Percentiles rank a stretch among this genome's conserved stretches.
phyloP scores from a whole-genome alignment of 2,113 vertebrate species.

The Salvelinus fontinalis region DNA sequence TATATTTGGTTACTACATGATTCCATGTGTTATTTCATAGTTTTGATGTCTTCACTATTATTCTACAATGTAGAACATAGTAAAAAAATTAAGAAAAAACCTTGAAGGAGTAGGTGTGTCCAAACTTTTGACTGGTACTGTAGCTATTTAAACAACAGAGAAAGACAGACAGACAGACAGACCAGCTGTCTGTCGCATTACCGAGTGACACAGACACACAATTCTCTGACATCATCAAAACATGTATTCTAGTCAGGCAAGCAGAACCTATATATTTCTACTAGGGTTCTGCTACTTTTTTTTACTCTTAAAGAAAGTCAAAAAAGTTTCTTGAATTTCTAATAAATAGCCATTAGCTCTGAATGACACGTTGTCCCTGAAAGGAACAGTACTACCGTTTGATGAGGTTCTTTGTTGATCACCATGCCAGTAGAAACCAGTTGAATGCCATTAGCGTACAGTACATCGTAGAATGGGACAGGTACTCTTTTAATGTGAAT shows the following conservation, averaged over 20 bases:
- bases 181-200: background rate
- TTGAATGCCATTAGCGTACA: slow-evolving; percentile 26
- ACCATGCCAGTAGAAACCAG: slow-evolving; percentile 10
- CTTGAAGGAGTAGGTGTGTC: too few relatives aligned
- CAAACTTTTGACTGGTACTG: background rate
- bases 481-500: slow-evolving; percentile 51
- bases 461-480: slow-evolving; percentile 14
- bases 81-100: too few relatives aligned
- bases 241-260: background rate
- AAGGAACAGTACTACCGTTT: background rate
- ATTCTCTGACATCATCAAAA: slow-evolving; percentile 7
- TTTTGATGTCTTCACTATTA: too few relatives aligned
- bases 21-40: too few relatives aligned
- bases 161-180: background rate
- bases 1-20: too few relatives aligned
- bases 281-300: slow-evolving; percentile 34
- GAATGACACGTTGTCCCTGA: slow-evolving; percentile 28
- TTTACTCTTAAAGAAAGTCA: slow-evolving; percentile 31
- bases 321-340: background rate
- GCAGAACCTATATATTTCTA: slow-evolving; percentile 55
- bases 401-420: background rate
- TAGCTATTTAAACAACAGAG: background rate
- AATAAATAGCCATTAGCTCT: slow-evolving; percentile 34
- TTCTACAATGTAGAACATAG: too few relatives aligned
- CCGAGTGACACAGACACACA: slow-evolving; percentile 16